Evolutionary conservation across 2,888 invertebrate genomes (phyloP).

Genomic region (Pseudococcus viburni): DNA sequence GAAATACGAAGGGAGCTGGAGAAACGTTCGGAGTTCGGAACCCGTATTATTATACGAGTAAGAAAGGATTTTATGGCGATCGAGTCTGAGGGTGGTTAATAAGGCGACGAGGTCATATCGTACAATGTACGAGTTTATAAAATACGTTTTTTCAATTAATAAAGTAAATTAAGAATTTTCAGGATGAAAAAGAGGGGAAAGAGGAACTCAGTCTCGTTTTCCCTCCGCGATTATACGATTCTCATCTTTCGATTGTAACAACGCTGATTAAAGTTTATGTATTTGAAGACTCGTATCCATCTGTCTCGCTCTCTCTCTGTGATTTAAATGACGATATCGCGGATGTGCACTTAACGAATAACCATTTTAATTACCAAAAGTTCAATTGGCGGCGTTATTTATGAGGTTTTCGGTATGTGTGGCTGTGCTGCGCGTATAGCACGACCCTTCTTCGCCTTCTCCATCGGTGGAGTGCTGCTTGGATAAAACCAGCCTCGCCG

Average conservation of each 20-base stretch:
- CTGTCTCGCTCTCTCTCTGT: background rate
- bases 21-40: background rate
- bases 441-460: background rate
- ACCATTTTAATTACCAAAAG: conserved; percentile 48
- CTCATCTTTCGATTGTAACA: background rate
- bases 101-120: background rate
- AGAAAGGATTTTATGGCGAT: background rate
- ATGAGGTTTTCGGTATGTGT: conserved; percentile 22
- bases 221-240: background rate
- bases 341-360: conserved; percentile 52
- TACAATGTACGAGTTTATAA: background rate
- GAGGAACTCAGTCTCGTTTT: background rate
- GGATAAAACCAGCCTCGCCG: background rate
- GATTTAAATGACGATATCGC: conserved; percentile 38
- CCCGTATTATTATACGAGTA: background rate
- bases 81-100: background rate
- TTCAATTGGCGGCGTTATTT: conserved; percentile 53
- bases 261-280: background rate
- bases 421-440: background rate
- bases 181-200: background rate
- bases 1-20: background rate
- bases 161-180: background rate
- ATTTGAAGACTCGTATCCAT: background rate
- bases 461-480: background rate
- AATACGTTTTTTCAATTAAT: background rate